Base-by-base conservation (phyloP, 1,140 invertebrate species). In the Octopus bimaculoides region DNA sequence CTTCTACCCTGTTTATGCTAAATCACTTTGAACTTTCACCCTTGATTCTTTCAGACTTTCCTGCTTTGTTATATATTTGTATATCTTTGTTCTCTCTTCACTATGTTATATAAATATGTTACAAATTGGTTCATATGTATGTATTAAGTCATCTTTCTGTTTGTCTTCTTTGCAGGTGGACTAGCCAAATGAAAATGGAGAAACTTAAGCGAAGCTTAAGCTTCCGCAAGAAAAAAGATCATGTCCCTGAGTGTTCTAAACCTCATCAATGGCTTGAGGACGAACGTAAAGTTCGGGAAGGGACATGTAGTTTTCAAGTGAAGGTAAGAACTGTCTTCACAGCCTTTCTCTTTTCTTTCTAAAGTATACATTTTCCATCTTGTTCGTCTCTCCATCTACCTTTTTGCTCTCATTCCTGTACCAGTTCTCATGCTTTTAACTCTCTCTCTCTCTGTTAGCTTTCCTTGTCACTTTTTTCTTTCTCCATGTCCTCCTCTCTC, bases 241-340 rank as follows among this genome's bases (percentile, higher is more conserved):
- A 87, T 69, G 86, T 88, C 53, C 87, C 87, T 26, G 97, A 98
- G 91, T 95, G 95, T 81, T 96, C 95, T 80, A 98, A 98, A 89
- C 97, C 97, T 12, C 96, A 98, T 89, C 96, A 97, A 84, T 99
- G 97, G 97, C 96, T 98, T 87, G 94, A 96, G n/a, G 98, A 99
- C 90, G 98, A 99, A 89, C 93, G 94, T 73, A 96, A 96, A 76
- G 98, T 99, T 4, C 92, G 97, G 66, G 94, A 95, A 20, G 97
- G 97, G 85, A 98, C 96, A 52, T 99, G 98, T 92, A 95, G 94
- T 87, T 99, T 99, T 91, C 94, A 95, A 85, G 98, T 99, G 82
- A 98, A 99, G 91, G 95, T 95, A 89, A 54, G 20, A 6, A 2
- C 55, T n/a, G 6, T 73, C 14, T 69, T 20, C 20, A 3, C 12